Percentiles rank a stretch among this genome's conserved stretches.
These are phyloP conservation scores for Mythimna pallens DNA, from an alignment of 2,888 invertebrate genomes.

Conservation along the genomic window DNA sequence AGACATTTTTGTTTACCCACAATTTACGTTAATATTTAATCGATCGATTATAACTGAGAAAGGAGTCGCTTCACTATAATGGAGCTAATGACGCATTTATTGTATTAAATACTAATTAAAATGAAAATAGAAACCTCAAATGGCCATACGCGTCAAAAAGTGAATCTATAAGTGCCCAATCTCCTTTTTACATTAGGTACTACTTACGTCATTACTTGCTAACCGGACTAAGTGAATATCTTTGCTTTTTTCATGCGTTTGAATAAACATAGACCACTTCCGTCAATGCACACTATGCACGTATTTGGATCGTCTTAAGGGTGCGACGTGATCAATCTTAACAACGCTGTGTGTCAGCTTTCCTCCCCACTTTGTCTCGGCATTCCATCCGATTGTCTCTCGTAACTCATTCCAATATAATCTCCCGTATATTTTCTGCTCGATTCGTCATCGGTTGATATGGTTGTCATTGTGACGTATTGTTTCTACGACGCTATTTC, in stretches of 20 bases:
- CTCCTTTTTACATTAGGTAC: no score
- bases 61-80: no score
- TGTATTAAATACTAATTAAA: no score
- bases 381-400: slow-evolving; percentile 3
- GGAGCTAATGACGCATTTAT: no score
- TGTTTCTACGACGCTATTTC: slow-evolving; percentile 23
- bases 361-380: not conserved
- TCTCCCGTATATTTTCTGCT: slow-evolving; percentile 13
- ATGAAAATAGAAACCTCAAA: no score
- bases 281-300: not conserved
- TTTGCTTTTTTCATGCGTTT: not conserved
- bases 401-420: slow-evolving; percentile 39
- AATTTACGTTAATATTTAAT: no score
- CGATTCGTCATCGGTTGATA: slow-evolving; percentile 48
- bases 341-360: not conserved
- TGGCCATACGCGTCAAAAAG: no score
- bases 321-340: slow-evolving; percentile 17
- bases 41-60: no score
- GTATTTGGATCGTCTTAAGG: not conserved
- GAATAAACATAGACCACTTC: not conserved
- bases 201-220: no score
- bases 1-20: no score
- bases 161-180: no score
- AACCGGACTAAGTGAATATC: no score
- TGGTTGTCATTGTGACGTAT: slow-evolving; percentile 49